Evolutionary conservation across 35 echinoderm and acorn worm genomes (phyloP).

Genomic region (Ophiothrix spiculata): DNA sequence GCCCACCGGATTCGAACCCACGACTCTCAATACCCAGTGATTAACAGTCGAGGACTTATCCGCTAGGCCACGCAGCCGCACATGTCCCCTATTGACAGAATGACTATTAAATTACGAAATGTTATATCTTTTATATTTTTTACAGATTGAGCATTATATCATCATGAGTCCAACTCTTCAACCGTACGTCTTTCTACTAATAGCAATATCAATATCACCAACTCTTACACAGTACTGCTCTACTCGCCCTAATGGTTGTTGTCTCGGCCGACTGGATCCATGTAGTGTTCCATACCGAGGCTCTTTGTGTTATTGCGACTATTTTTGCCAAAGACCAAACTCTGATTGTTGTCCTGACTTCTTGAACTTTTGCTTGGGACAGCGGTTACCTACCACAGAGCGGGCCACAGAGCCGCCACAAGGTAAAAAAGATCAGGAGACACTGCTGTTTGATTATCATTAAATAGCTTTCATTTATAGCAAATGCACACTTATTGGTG

Average conservation of each 20-base stretch:
- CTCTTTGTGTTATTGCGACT: conserved; percentile 77
- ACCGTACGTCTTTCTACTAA: neutral
- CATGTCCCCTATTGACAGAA: too few species aligned
- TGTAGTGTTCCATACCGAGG: conserved; percentile 38
- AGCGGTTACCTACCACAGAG: neutral
- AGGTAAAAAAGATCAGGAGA: too few species aligned
- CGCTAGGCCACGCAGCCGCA: too few species aligned
- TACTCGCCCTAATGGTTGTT: conserved; percentile 42
- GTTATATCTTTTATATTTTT: too few species aligned
- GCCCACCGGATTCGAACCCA: too few species aligned
- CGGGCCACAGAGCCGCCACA: neutral
- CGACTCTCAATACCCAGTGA: too few species aligned
- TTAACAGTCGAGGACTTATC: too few species aligned
- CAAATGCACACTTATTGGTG: too few species aligned
- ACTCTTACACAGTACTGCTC: conserved; percentile 57
- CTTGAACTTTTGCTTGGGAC: conserved; percentile 26
- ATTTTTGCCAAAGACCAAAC: conserved; percentile 45
- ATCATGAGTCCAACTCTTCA: neutral
- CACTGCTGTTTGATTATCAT: too few species aligned
- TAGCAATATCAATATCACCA: neutral
- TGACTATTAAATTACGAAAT: too few species aligned
- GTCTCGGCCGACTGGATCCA: conserved; percentile 56
- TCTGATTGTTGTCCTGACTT: conserved; percentile 73
- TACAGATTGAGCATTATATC: too few species aligned
- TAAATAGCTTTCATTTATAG: too few species aligned